A percentile compares a stretch with the other conserved stretches of the same genome.
These are phyloP conservation scores for Trichonephila clavata DNA, from an alignment of 1,140 invertebrate species.

Conservation along the genomic window DNA sequence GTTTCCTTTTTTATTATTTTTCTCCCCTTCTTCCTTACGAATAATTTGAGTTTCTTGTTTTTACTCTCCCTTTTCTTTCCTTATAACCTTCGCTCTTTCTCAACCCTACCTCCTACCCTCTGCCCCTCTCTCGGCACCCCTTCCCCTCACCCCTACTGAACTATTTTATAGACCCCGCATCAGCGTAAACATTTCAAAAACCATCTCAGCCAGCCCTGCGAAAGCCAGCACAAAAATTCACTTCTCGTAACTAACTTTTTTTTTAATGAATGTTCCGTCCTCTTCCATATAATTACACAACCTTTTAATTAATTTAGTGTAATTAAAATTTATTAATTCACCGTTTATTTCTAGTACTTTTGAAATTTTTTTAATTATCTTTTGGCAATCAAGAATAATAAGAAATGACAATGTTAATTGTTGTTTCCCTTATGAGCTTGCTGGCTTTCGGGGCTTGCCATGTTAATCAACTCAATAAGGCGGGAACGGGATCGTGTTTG, in stretches of 20 bases:
- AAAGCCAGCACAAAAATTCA: conserved; percentile 38
- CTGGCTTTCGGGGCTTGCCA: conserved; percentile 69
- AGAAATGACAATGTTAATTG: neutral
- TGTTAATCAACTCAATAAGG: conserved; percentile 40
- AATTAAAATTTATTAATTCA: neutral
- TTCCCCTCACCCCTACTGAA: conserved; percentile 35
- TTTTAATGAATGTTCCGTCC: neutral
- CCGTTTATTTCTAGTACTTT: neutral
- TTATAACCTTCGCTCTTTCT: conserved; percentile 68
- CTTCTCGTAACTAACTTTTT: neutral
- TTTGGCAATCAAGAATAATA: neutral
- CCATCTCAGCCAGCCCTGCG: neutral
- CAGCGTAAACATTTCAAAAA: neutral
- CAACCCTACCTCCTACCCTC: neutral
- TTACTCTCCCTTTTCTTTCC: conserved; percentile 67
- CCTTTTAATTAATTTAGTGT: neutral
- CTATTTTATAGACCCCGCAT: conserved; percentile 55
- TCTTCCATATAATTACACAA: neutral
- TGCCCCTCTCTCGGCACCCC: neutral
- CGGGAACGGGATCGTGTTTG: conserved; percentile 77
- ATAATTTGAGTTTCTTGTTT: conserved; percentile 71
- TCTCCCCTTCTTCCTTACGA: conserved; percentile 21
- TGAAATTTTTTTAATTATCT: neutral
- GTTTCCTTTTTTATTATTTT: conserved; percentile 58
- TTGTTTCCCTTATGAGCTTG: neutral